Base-by-base conservation (phyloP, 37 sponge, comb jelly and placozoan species). In the Agelas oroides region DNA sequence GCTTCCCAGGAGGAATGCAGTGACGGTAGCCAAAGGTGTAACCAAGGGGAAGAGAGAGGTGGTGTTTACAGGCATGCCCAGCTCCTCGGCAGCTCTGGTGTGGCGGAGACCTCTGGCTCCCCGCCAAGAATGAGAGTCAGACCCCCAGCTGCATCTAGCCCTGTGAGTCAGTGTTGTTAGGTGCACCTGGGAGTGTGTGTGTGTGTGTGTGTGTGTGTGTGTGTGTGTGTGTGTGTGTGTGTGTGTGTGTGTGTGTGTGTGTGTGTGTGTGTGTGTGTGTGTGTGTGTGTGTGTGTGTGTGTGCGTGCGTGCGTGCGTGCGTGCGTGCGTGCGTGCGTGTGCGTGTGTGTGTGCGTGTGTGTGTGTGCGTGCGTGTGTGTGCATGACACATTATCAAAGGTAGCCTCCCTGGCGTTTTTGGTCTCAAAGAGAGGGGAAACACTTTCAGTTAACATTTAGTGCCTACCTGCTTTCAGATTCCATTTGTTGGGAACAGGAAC, bases 251-350 rank as follows among this genome's bases (percentile, higher is more conserved):
- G 82, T 71, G 82, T 82, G 63, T 82, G 82, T 82, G 73, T 82
- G 72, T 70, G 73, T 70, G 71, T 70, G 63, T 65, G 80, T 79
- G 80, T 77, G 78, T 77, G 78, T 77, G 78, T 61, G 64, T 77
- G 78, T 77, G 78, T 77, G 78, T 77, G 64, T 77, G 78, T 79
- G 80, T 79, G 80, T 79, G 72, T 71, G 72, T 82, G 63, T 70
- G 72, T 56, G 71, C 71, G 82, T 82, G 82, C 58, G 63, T 82
- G 71, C 70, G 66, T 79, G 79, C 65, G 66, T 79, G 66, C 34
- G 79, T 79, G 79, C 35, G 46, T 79, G 66, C 65, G 79, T 79
- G 46, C 28, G 79, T n/a, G n/a, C n/a, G n/a, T n/a, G n/a, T n/a
- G n/a, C n/a, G n/a, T n/a, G n/a, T n/a, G n/a, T n/a, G n/a, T n/a